Conservation (phyloP, 2,113 vertebrate genomes). For the Myotis yumanensis region DNA sequence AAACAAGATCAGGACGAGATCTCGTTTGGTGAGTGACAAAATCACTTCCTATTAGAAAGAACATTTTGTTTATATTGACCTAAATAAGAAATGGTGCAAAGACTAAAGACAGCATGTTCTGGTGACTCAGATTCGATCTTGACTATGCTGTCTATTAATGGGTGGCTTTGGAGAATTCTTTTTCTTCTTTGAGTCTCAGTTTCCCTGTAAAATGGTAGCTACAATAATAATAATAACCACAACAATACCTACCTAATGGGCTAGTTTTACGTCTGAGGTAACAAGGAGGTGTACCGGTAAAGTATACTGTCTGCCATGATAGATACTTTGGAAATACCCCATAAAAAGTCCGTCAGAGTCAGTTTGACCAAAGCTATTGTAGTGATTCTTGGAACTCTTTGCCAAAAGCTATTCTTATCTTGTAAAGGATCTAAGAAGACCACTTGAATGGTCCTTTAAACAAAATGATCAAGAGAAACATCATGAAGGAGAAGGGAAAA, state of each 20-base stretch:
- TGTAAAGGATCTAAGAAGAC: neutral
- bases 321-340: neutral
- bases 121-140: neutral
- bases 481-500: neutral
- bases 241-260: neutral
- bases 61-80: neutral
- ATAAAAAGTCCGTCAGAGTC: neutral
- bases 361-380: neutral
- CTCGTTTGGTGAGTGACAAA: constrained; percentile 17
- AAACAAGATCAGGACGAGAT: neutral
- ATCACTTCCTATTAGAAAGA: constrained; percentile 1
- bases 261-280: neutral
- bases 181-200: neutral
- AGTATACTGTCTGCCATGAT: neutral
- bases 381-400: neutral
- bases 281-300: neutral
- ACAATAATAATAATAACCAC: neutral
- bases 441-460: neutral
- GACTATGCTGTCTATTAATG: neutral
- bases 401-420: neutral
- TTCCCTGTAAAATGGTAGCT: neutral
- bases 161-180: neutral
- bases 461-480: neutral
- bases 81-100: neutral
- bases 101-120: neutral